Evolutionary conservation across 2,797 vertebrate genomes (phyloP), one percentile per base, ranked within the genome.

Genomic region (Thripadectes ignobilis): DNA sequence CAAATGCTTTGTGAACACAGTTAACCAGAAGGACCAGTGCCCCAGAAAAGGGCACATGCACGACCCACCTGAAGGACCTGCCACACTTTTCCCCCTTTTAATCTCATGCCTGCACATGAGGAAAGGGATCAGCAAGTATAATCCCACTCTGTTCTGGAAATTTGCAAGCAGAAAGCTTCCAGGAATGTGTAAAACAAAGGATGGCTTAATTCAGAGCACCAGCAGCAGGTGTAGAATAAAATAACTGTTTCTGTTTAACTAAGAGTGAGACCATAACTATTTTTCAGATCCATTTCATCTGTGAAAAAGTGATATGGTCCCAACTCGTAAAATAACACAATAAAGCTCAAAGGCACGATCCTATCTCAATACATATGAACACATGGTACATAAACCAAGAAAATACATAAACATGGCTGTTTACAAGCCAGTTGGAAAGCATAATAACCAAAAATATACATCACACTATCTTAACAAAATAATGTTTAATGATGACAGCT

Each of bases 401-500:
- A 89, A 87, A 92, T 85, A 91, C 4, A 96, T 80, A 95, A 93
- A 94, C 75, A 83, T 36, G 69, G 87, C 82, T 95, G 66, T 94
- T 96, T 95, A 88, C 89, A 92, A 96, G 78, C 67, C 78, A 69
- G 30, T 83, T 92, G 61, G 65, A 93, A 95, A 91, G 63, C 75
- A 58, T 80, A 90, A 89, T 74, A 95, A 89, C 67, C 62, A 76
- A 48, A 96, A 95, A 87, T 85, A 96, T 71, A 94, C 52, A 92
- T 92, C 83, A 90, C 52, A 65, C 75, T 96, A 95, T 69, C 89
- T 90, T 96, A 93, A 94, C 85, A 95, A 95, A 96, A 91, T 92
- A 93, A 66, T 93, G 88, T 93, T 95, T 97, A 95, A 96, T 90
- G 94, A 95, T 90, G 92, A 92, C 59, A 91, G 92, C 92, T 96